Percentiles rank a stretch among this genome's conserved stretches.
Evolutionary conservation across 2,797 vertebrate species (phyloP).

Genomic region (Meda fulgida): DNA sequence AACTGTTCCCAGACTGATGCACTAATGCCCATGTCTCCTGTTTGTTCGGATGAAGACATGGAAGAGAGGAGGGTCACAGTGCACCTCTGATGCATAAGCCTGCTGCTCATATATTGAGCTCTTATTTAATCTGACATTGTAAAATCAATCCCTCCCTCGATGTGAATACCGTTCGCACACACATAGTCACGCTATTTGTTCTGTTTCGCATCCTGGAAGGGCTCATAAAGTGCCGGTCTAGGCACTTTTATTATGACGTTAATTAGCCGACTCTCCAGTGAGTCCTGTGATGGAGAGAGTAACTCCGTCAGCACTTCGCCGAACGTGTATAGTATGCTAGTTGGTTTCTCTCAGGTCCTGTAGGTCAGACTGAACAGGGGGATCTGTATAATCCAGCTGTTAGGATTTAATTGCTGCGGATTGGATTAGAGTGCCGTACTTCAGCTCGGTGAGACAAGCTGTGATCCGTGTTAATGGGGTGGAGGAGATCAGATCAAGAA

Average conservation of each 20-base stretch:
- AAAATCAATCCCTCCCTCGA: conserved; percentile 26
- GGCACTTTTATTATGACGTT: conserved; percentile 70
- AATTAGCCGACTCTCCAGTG: conserved; percentile 77
- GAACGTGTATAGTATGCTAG: conserved; percentile 58
- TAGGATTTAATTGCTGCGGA: conserved; percentile 68
- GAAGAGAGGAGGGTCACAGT: conserved; percentile 28
- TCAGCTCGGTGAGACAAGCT: conserved; percentile 11
- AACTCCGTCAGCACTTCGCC: conserved; percentile 60
- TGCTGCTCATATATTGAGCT: conserved; percentile 36
- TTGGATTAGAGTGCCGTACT: conserved; percentile 62
- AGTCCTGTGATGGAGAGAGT: conserved; percentile 73
- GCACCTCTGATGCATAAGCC: conserved; percentile 36
- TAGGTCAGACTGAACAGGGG: conserved; percentile 56
- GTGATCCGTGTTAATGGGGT: conserved; percentile 35
- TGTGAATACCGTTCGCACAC: neutral
- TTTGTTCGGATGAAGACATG: neutral
- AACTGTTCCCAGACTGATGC: conserved; percentile 62
- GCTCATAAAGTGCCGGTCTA: conserved; percentile 73
- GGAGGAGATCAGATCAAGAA: conserved; percentile 55
- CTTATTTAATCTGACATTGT: conserved; percentile 46
- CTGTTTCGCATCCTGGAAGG: conserved; percentile 32
- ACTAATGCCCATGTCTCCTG: conserved; percentile 11
- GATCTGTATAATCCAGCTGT: conserved; percentile 64
- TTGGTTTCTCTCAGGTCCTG: conserved; percentile 61
- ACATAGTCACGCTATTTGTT: conserved; percentile 29